Base-by-base conservation (phyloP, 2,888 invertebrate species). In the Tanytarsus gracilentus region DNA sequence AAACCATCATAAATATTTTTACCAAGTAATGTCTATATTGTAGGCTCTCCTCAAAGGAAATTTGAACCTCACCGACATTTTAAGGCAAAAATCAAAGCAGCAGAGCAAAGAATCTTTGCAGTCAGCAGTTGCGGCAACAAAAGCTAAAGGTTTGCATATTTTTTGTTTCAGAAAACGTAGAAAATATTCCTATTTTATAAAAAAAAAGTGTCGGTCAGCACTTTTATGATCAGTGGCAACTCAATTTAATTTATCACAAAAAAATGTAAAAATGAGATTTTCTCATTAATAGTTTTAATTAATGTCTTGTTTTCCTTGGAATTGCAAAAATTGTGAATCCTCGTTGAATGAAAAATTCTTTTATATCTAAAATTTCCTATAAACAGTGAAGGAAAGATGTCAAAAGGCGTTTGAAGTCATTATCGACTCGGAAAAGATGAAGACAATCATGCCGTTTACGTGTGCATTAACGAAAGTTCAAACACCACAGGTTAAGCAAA, bases 91-190 rank as follows among this genome's bases (percentile, higher is more conserved):
- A 18, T 44, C 44, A 1, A 44, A 44, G 18, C 23, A 44, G 21
- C 18, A 26, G 5, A 27, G 7, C n/a, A 53, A 23, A 18, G 6
- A 9, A 25, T 11, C 53, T 36, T 9, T 2, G 5, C 18, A 30
- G 9, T n/a, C 6, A 8, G 33, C 33, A 16, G 9, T 21, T 8
- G 16, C 11, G n/a, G 6, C n/a, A 23, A 53, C n/a, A 30, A 53
- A 53, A 33, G 21, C 29, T 30, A 33, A 53, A 53, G 53, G 53
- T 53, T 53, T 53, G 53, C 30, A 21, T 5, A 21, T 29, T 16
- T 14, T 51, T 51, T 27, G 16, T 9, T 27, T 29, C 2, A 16
- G 11, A 2, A 26, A 25, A 7, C 14, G 2, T n/a, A 21, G 26
- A 4, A 2, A 3, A 49, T 25, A 14, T 40, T 1, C 33, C n/a